Evolutionary conservation across 2,797 vertebrate genomes (phyloP), one percentile per base, ranked within the genome.

Genomic region (Agapornis canus): DNA sequence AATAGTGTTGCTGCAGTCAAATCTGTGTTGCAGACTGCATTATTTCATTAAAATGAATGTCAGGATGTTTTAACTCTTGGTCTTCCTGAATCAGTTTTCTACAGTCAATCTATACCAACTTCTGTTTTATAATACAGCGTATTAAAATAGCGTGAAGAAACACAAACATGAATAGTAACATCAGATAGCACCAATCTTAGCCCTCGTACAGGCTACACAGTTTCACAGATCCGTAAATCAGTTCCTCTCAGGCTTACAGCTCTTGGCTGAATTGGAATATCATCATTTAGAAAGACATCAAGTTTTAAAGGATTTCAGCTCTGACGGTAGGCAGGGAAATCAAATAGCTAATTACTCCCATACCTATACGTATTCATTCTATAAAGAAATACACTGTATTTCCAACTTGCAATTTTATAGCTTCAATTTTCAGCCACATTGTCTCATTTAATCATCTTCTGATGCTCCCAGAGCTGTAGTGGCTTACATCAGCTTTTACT

Each of bases 1-100:
- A 96, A 82, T 89, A 86, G 89, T 94, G 95, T 95, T 96, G 92
- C 87, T 95, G 89, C 96, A 97, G 95, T 96, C 63, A 94, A 85
- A 95, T 92, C 89, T 68, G 7, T 91, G 84, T 54, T 92, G 77
- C 75, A 95, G 69, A 81, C 89, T 90, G 45, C 89, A 83, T 7
- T 49, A 82, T 92, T 97, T 95, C 96, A 96, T 94, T 79, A 95
- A 94, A 95, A 45, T 86, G 89, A 92, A 71, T 20, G 23, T 54
- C 12, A 47, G 65, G 19, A 6, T 64, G 51, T 9, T 89, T 97
- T 97, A 97, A 96, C 85, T 95, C 93, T 86, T 94, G 43, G 48
- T 49, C 82, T 88, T 93, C 92, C 90, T 52, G 37, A 84, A 52
- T 69, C 27, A 11, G 51, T 32, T 5, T 72, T 71, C 37, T 23